Conservation (phyloP, 2,113 vertebrate species). For the Pantherophis guttatus region DNA sequence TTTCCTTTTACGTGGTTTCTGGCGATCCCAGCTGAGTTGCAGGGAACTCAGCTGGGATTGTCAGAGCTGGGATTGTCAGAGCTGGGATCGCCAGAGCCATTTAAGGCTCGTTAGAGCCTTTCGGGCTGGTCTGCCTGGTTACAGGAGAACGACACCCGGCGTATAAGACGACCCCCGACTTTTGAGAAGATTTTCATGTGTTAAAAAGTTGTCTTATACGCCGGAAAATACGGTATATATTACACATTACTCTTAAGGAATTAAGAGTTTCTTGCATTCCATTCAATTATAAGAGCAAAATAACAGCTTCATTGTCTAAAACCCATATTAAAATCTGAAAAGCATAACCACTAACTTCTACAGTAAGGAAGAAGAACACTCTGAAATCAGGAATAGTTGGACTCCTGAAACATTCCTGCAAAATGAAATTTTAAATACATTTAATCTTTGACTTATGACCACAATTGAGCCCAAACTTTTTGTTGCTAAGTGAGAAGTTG, state of each 20-base stretch:
- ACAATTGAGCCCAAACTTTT: not conserved
- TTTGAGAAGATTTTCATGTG: no score
- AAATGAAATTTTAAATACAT: not conserved
- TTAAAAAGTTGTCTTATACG: no score
- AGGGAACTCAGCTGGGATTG: no score
- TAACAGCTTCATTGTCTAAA: not conserved
- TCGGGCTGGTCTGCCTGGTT: no score
- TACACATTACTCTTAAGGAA: not conserved
- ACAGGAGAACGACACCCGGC: no score
- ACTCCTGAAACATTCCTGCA: not conserved
- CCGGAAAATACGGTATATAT: no score
- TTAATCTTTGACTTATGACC: not conserved
- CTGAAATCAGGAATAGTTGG: not conserved
- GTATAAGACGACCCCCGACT: no score
- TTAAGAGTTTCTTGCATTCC: not conserved
- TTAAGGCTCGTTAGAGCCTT: no score
- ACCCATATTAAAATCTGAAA: not conserved
- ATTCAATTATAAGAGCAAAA: not conserved
- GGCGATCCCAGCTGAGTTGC: no score
- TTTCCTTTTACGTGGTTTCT: no score
- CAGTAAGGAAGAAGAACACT: not conserved
- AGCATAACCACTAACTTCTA: not conserved
- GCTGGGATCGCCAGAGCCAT: no score
- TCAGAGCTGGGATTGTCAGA: no score
- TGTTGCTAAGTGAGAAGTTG: not conserved